These are phyloP conservation scores for Drepana arcuata DNA, from an alignment of 1,140 invertebrate genomes.

Conservation along the genomic window DNA sequence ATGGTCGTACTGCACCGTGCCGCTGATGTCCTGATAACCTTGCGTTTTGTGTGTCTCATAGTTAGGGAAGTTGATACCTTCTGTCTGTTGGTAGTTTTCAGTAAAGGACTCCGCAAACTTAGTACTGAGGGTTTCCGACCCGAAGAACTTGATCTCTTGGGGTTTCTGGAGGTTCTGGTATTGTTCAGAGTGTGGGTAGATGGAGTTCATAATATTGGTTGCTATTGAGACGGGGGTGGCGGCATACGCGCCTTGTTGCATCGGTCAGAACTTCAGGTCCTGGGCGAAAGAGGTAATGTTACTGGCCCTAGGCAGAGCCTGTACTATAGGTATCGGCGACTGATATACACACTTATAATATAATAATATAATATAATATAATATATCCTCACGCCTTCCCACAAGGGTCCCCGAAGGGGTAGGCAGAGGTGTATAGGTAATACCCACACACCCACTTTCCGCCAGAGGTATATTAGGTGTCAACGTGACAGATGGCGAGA, in stretches of 20 bases:
- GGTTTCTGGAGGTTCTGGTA: conserved; percentile 45
- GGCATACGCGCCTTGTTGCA: conserved; percentile 45
- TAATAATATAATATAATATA: too few relatives aligned
- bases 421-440: too few relatives aligned
- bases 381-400: too few relatives aligned
- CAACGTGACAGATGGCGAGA: too few relatives aligned
- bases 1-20: conserved; percentile 37
- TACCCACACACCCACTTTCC: too few relatives aligned
- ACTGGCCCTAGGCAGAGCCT: too few relatives aligned
- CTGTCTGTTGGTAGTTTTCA: conserved; percentile 55
- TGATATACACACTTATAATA: too few relatives aligned
- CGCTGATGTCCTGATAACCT: conserved; percentile 58
- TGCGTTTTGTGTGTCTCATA: conserved; percentile 39
- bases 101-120: conserved; percentile 50
- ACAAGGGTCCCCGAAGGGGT: too few relatives aligned
- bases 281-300: conserved; percentile 26
- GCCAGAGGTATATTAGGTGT: too few relatives aligned
- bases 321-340: too few relatives aligned
- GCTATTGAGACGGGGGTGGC: conserved; percentile 52
- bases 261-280: conserved; percentile 75
- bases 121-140: conserved; percentile 43
- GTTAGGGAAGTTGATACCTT: conserved; percentile 46
- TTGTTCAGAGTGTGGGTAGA: conserved; percentile 52
- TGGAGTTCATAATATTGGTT: conserved; percentile 56
- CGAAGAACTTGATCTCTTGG: conserved; percentile 44